phyloP scores from a whole-genome alignment of 2,113 vertebrate species.

The Myxocyprinus asiaticus region DNA sequence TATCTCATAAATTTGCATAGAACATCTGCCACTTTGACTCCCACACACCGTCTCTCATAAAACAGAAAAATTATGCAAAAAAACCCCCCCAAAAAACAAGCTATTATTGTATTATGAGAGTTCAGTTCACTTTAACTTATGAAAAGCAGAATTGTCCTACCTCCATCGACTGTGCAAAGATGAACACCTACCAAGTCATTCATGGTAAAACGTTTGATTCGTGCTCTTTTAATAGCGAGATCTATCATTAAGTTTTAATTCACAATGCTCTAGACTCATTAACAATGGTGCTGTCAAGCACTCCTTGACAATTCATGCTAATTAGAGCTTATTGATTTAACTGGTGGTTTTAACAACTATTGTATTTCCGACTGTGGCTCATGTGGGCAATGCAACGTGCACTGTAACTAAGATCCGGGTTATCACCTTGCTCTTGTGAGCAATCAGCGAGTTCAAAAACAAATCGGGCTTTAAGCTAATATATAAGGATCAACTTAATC shows the following conservation, averaged over 20 bases:
- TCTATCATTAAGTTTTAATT: constrained; percentile 25
- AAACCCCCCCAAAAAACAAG: constrained; percentile 5
- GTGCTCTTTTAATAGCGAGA: constrained; percentile 7
- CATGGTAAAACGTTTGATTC: constrained; percentile 28
- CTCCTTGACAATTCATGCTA: constrained; percentile 27
- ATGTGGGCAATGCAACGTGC: not conserved
- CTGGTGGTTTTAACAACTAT: constrained; percentile 18
- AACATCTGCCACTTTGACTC: constrained; percentile 2
- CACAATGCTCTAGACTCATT: constrained; percentile 12
- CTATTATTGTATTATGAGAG: constrained; percentile 22
- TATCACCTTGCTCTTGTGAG: constrained; percentile 1
- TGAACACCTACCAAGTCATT: constrained; percentile 14
- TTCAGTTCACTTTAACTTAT: not conserved
- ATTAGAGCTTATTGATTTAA: constrained; percentile 37
- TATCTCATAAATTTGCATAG: not conserved
- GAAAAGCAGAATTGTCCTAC: constrained; percentile 1
- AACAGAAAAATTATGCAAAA: constrained; percentile 1
- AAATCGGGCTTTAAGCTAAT: not conserved
- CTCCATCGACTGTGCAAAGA: not conserved
- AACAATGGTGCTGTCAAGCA: constrained; percentile 23
- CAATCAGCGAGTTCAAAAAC: constrained; percentile 4
- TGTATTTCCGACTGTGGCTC: constrained; percentile 14
- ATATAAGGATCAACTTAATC: no score
- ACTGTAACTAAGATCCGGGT: not conserved
- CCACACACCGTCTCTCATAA: not conserved